Evolutionary conservation across 2,797 vertebrate species (phyloP).

Genomic region (Philypnodon macrostomus): DNA sequence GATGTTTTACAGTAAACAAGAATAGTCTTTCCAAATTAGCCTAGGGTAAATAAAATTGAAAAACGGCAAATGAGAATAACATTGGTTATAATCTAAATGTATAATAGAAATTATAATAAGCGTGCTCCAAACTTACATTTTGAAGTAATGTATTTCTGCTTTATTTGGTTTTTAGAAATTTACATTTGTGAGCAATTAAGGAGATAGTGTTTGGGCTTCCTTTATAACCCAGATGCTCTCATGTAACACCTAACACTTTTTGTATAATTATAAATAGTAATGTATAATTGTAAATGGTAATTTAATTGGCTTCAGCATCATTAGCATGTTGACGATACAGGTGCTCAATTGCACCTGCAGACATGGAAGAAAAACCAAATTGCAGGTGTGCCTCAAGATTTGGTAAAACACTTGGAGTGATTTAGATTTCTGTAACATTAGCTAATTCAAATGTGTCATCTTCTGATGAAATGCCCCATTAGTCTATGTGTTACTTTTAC

Average conservation of each 20-base stretch:
- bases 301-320: conserved; percentile 34
- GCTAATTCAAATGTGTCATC: neutral
- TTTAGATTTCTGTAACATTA: too few relatives aligned
- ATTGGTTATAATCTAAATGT: too few relatives aligned
- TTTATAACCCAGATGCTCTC: too few relatives aligned
- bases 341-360: conserved; percentile 37
- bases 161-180: neutral
- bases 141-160: neutral
- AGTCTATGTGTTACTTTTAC: neutral
- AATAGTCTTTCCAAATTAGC: too few relatives aligned
- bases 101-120: too few relatives aligned
- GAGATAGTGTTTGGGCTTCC: too few relatives aligned
- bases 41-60: too few relatives aligned
- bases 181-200: too few relatives aligned
- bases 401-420: neutral
- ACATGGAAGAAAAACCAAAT: neutral
- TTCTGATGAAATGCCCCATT: conserved; percentile 3
- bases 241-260: too few relatives aligned
- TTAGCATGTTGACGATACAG: conserved; percentile 24
- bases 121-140: too few relatives aligned
- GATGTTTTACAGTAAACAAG: too few relatives aligned
- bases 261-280: neutral
- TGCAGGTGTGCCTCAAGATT: conserved; percentile 18
- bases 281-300: conserved; percentile 13
- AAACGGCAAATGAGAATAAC: too few relatives aligned